These are phyloP conservation scores for Callithrix jacchus DNA, from an alignment of 2,113 vertebrate genomes.

Conservation along the genomic window DNA sequence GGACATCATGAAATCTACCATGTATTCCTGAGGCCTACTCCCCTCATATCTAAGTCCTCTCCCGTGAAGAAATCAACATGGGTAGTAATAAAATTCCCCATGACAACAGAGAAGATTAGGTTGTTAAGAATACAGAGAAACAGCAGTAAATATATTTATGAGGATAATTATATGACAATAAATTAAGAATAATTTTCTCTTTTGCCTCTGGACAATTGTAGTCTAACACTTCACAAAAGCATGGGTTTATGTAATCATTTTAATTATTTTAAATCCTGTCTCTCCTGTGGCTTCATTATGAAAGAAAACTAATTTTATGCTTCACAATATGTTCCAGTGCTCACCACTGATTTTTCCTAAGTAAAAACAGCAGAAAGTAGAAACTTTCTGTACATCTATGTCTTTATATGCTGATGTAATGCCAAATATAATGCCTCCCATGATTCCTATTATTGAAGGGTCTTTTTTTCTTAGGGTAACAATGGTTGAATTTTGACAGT, in stretches of 20 bases:
- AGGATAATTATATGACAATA: slow-evolving; percentile 42
- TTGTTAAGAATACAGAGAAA: not conserved
- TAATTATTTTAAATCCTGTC: slow-evolving; percentile 44
- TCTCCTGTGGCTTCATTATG: not conserved
- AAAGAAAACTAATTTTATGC: slow-evolving; percentile 32
- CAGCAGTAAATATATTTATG: slow-evolving; percentile 16
- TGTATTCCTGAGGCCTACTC: not conserved
- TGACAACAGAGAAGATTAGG: not conserved
- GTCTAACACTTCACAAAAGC: not conserved
- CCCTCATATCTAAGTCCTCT: not conserved
- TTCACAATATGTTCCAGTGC: not conserved
- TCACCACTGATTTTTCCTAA: not conserved
- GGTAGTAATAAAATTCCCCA: not conserved
- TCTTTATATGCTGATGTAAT: not conserved
- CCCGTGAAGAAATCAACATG: not conserved
- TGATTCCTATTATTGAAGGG: not conserved
- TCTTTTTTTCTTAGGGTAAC: not conserved
- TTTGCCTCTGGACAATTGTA: slow-evolving; percentile 19
- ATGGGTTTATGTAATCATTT: slow-evolving; percentile 32
- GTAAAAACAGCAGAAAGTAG: not conserved
- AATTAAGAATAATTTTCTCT: slow-evolving; percentile 23
- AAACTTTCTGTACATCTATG: not conserved
- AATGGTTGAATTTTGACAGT: not conserved
- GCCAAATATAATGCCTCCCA: not conserved
- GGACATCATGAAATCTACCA: not conserved